Evolutionary conservation across 2,113 vertebrate genomes (phyloP).

Genomic region (Rhinoderma darwinii): DNA sequence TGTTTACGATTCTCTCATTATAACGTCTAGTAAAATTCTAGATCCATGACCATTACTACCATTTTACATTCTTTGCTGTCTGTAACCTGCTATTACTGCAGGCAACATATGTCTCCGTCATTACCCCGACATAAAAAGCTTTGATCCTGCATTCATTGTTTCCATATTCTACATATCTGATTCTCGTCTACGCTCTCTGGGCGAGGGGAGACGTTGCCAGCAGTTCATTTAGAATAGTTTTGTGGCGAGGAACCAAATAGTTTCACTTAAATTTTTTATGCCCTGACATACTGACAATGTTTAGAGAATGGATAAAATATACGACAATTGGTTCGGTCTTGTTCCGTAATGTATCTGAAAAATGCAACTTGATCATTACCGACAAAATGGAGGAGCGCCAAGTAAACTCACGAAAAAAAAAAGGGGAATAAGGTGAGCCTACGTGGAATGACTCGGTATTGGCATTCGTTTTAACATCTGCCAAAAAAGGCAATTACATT

Average conservation of each 20-base stretch:
- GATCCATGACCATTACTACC: not conserved
- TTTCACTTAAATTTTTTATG: conserved; percentile 65
- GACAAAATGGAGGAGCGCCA: conserved; percentile 51
- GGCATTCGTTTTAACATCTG: conserved; percentile 37
- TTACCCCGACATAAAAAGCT: not conserved
- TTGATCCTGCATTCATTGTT: conserved; percentile 35
- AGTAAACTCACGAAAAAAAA: conserved; percentile 3
- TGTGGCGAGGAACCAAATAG: conserved; percentile 63
- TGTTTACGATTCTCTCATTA: not conserved
- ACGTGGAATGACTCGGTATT: conserved; percentile 22
- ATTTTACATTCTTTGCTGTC: not conserved
- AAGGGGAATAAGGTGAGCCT: conserved; percentile 12
- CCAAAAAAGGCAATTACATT: conserved; percentile 45
- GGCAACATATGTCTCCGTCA: not conserved
- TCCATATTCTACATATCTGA: conserved; percentile 37
- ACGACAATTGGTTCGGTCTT: conserved; percentile 63
- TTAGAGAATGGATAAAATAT: conserved; percentile 62
- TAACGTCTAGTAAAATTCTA: not conserved
- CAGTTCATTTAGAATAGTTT: conserved; percentile 61
- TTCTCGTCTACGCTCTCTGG: not conserved
- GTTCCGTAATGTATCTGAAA: conserved; percentile 64
- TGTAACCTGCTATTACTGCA: not conserved
- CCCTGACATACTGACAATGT: conserved; percentile 60
- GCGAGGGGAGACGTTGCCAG: not conserved
- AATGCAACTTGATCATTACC: conserved; percentile 58